These are phyloP conservation scores for Dendrolimus kikuchii DNA, from an alignment of 1,140 invertebrate species.

Conservation along the genomic window DNA sequence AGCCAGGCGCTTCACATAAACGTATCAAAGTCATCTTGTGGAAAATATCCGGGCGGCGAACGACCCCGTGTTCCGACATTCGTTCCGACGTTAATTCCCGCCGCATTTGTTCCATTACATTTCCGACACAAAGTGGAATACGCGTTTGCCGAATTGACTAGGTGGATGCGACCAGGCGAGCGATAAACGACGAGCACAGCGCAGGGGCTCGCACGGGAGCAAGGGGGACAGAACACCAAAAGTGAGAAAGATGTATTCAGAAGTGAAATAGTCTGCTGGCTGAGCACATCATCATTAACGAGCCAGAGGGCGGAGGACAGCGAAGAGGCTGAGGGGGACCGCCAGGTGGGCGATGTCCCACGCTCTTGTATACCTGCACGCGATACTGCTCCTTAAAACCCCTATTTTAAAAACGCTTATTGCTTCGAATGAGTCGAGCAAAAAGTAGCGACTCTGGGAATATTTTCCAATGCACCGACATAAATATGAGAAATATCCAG, in stretches of 20 bases:
- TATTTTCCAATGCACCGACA: constrained; percentile 64
- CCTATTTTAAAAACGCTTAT: constrained; percentile 36
- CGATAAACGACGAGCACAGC: constrained; percentile 33
- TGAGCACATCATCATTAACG: constrained; percentile 75
- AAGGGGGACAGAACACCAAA: constrained; percentile 59
- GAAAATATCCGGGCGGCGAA: constrained; percentile 62
- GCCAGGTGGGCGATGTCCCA: constrained; percentile 62
- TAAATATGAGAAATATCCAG: constrained; percentile 68
- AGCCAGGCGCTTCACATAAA: constrained; percentile 45
- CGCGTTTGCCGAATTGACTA: constrained; percentile 71
- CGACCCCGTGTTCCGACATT: constrained; percentile 65
- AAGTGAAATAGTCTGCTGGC: constrained; percentile 74
- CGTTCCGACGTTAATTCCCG: constrained; percentile 69
- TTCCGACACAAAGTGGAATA: constrained; percentile 70
- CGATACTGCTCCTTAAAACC: constrained; percentile 53
- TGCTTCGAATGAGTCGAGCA: constrained; percentile 27
- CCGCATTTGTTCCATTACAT: constrained; percentile 72
- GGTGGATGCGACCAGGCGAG: constrained; percentile 67
- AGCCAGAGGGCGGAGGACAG: constrained; percentile 69
- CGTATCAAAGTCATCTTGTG: constrained; percentile 66
- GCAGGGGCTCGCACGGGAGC: constrained; percentile 24
- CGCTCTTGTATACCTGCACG: constrained; percentile 49
- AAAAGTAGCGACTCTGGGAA: constrained; percentile 43
- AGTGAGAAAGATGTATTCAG: constrained; percentile 75
- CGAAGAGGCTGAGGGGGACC: constrained; percentile 66